Evolutionary conservation across 1,140 invertebrate genomes (phyloP).

Genomic region (Pseudomyrmex pallidus): DNA sequence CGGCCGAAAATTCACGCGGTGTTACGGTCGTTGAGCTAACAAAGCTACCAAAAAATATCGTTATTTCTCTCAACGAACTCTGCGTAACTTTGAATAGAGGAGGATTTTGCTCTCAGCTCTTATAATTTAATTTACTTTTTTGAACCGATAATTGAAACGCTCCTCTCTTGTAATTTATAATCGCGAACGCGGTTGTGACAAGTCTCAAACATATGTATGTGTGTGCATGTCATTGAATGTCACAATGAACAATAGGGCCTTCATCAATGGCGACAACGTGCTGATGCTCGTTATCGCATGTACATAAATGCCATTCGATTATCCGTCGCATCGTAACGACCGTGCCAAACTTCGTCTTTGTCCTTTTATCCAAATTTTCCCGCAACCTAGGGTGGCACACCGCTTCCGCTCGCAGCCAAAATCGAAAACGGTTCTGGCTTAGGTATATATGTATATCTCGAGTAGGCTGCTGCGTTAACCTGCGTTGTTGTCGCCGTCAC

Average conservation of each 20-base stretch:
- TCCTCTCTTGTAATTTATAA: no score
- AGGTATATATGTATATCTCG: neutral
- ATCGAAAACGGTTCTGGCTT: slow-evolving; percentile 26
- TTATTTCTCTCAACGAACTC: neutral
- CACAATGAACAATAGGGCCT: slow-evolving; percentile 43
- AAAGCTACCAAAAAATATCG: slow-evolving; percentile 31
- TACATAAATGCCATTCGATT: slow-evolving; percentile 23
- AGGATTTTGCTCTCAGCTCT: no score
- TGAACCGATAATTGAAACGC: no score
- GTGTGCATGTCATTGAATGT: slow-evolving; percentile 13
- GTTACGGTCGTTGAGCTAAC: slow-evolving; percentile 35
- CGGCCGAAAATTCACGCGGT: slow-evolving; percentile 22
- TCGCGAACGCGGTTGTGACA: neutral
- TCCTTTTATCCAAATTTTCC: slow-evolving; percentile 23
- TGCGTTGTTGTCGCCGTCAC: slow-evolving; percentile 66
- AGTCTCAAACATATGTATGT: neutral
- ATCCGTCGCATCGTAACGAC: neutral
- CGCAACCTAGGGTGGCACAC: neutral
- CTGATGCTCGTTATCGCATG: slow-evolving; percentile 48
- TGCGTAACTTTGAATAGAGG: neutral
- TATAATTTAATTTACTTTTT: no score
- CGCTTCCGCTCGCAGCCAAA: neutral
- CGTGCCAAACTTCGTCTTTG: neutral
- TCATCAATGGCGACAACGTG: slow-evolving; percentile 20
- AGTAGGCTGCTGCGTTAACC: slow-evolving; percentile 57